Conservation (phyloP, 2,113 vertebrate genomes). For the Bujurquina vittata region DNA sequence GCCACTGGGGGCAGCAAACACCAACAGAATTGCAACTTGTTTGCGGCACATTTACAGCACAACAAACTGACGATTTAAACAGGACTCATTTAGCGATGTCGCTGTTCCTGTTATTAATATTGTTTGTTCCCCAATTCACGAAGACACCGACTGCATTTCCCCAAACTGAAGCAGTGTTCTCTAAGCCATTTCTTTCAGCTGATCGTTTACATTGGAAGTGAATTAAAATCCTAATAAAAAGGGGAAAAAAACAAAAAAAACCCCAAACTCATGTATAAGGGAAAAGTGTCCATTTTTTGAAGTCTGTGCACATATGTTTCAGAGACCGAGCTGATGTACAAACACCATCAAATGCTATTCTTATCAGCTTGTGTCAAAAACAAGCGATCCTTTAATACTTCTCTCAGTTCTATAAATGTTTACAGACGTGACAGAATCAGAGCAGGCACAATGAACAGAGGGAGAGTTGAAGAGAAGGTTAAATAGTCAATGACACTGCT, state of each 20-base stretch:
- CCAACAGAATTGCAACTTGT: background rate
- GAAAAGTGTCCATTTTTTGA: background rate
- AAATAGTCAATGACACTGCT: background rate
- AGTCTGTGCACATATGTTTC: background rate
- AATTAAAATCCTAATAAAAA: background rate
- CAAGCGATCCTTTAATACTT: background rate
- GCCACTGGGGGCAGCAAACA: background rate
- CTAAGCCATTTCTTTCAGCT: background rate
- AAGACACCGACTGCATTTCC: background rate
- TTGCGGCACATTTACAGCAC: background rate
- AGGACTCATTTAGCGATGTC: background rate
- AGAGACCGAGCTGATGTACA: background rate
- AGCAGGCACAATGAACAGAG: constrained; percentile 29
- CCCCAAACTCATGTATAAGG: background rate
- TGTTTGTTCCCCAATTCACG: background rate
- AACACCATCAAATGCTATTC: background rate
- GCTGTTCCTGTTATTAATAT: background rate
- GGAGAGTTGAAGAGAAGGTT: constrained; percentile 2
- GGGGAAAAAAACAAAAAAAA: background rate
- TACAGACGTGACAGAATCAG: constrained; percentile 16
- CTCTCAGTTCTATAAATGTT: constrained; percentile 2
- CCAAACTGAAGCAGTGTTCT: background rate
- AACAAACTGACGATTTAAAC: background rate
- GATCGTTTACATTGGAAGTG: background rate
- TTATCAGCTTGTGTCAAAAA: background rate